phyloP scores from a whole-genome alignment of 92 coral and sea anemone species.

The Meandrina meandrites region DNA sequence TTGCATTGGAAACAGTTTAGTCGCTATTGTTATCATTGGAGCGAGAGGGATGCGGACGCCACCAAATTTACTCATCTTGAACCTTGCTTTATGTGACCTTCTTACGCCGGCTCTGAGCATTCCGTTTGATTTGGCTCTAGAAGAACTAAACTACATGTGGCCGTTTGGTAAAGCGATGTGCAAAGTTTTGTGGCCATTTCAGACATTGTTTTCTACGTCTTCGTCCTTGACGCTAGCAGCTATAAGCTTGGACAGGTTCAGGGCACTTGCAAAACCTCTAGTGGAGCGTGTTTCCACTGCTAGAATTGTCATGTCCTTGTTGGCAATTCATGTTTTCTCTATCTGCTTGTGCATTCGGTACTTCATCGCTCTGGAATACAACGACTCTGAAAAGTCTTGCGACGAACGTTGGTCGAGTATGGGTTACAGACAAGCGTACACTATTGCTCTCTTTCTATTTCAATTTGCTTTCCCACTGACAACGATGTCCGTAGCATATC shows the following conservation, averaged over 20 bases:
- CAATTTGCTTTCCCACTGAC: conserved; percentile 63
- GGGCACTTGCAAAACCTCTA: conserved; percentile 70
- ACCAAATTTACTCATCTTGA: conserved; percentile 69
- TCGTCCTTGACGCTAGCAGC: conserved; percentile 76
- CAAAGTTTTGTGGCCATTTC: conserved; percentile 63
- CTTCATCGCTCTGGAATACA: conserved; percentile 45
- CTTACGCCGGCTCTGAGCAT: conserved; percentile 71
- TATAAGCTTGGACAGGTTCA: conserved; percentile 78
- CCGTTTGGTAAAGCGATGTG: conserved; percentile 70
- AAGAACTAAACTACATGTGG: conserved; percentile 59
- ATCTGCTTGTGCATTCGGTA: conserved; percentile 65
- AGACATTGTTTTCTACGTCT: conserved; percentile 65
- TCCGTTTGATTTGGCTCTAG: conserved; percentile 78
- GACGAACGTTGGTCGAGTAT: conserved; percentile 49
- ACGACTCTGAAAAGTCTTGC: conserved; percentile 31
- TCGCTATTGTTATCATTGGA: conserved; percentile 57
- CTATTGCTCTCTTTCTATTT: conserved; percentile 51
- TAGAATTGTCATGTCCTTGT: conserved; percentile 33
- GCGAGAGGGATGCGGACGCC: conserved; percentile 65
- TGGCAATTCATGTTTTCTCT: conserved; percentile 56
- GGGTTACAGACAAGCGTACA: conserved; percentile 51
- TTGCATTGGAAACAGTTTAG: conserved; percentile 69
- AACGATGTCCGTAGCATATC: conserved; percentile 48
- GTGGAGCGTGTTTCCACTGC: conserved; percentile 41
- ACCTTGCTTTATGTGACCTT: conserved; percentile 78